These are phyloP conservation scores for Lates calcarifer DNA, from an alignment of 2,113 vertebrate species.

Conservation along the genomic window DNA sequence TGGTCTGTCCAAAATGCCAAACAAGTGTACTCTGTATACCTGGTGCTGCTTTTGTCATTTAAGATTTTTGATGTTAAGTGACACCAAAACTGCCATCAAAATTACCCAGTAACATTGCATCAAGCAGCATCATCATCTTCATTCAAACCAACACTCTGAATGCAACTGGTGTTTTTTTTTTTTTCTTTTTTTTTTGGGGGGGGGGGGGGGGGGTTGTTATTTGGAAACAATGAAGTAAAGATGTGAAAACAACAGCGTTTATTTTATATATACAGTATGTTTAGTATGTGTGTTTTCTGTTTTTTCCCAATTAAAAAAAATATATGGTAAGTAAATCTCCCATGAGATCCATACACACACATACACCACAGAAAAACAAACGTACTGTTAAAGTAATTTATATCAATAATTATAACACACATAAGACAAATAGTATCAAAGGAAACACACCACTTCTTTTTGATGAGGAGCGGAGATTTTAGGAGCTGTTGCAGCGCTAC, in stretches of 20 bases:
- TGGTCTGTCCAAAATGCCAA: neutral
- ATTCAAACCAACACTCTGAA: too few relatives aligned
- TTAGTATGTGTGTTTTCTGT: too few relatives aligned
- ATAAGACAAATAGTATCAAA: too few relatives aligned
- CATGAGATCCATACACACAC: neutral
- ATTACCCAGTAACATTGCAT: neutral
- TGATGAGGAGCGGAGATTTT: too few relatives aligned
- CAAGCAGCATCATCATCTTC: too few relatives aligned
- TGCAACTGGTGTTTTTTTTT: too few relatives aligned
- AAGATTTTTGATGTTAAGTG: neutral
- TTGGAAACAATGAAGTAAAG: constrained; percentile 21
- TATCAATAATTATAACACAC: neutral
- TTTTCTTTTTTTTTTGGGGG: too few relatives aligned
- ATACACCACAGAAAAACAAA: neutral
- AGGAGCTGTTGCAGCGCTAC: too few relatives aligned
- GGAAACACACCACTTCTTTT: too few relatives aligned
- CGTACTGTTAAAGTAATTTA: neutral
- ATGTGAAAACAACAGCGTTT: neutral
- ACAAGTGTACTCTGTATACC: neutral
- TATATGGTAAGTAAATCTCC: too few relatives aligned
- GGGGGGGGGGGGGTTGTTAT: too few relatives aligned
- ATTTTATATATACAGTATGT: neutral
- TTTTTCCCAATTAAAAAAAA: too few relatives aligned
- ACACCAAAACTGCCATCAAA: neutral
- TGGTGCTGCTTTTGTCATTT: neutral